Conservation (phyloP, 2,888 invertebrate genomes). For the Netelia melanura region DNA sequence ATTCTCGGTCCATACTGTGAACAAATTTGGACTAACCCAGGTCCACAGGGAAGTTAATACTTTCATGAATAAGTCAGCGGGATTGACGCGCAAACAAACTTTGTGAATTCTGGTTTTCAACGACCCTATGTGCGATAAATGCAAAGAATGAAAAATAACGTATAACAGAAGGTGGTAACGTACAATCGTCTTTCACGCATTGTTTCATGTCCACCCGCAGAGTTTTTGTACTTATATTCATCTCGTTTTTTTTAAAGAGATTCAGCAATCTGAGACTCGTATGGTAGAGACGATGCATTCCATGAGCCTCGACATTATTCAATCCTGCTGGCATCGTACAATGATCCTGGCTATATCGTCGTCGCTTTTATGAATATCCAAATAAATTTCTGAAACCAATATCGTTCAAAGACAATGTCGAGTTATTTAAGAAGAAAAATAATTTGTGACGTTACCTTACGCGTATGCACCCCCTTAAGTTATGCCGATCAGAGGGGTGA, state of each 20-base stretch:
- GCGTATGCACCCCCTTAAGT: not conserved
- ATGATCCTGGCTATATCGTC: no score
- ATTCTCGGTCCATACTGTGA: not conserved
- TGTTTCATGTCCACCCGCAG: conserved; percentile 9
- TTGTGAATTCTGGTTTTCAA: not conserved
- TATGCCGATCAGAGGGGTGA: conserved; percentile 33
- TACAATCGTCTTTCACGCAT: not conserved
- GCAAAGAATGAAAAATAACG: no score
- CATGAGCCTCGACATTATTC: no score
- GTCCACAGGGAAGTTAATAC: conserved; percentile 6
- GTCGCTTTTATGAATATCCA: no score
- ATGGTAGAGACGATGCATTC: not conserved
- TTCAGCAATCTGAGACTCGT: not conserved
- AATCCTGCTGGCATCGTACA: no score
- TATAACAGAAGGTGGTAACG: not conserved
- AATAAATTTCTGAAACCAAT: no score
- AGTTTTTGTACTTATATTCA: conserved; percentile 13
- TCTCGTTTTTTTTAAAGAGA: not conserved
- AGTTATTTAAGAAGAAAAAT: not conserved
- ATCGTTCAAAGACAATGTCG: not conserved
- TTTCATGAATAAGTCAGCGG: conserved; percentile 34
- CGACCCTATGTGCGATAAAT: not conserved
- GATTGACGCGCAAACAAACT: not conserved
- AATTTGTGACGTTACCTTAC: conserved; percentile 1
- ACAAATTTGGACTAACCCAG: not conserved